phyloP scores from a whole-genome alignment of 2,113 vertebrate genomes.

The Toxotes jaculatrix region DNA sequence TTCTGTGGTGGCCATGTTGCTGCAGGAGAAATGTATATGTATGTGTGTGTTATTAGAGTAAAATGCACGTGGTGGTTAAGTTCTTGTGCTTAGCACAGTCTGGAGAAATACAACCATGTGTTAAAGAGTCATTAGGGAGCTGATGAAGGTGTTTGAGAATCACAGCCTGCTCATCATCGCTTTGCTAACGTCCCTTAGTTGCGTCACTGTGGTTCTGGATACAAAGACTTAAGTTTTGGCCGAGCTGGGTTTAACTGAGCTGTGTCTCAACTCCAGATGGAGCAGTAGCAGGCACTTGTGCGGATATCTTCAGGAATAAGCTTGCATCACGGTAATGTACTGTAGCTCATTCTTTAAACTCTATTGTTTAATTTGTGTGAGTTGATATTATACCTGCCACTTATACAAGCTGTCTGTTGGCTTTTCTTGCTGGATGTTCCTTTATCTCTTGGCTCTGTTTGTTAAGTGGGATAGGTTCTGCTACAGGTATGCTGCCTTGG shows the following conservation, averaged over 20 bases:
- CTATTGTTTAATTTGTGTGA: neutral
- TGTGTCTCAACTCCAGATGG: slow-evolving; percentile 56
- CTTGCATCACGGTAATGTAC: slow-evolving; percentile 64
- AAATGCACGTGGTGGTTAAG: slow-evolving; percentile 81
- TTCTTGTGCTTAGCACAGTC: slow-evolving; percentile 76
- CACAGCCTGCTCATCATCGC: slow-evolving; percentile 77
- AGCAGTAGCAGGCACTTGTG: slow-evolving; percentile 45
- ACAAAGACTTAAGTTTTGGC: slow-evolving; percentile 75
- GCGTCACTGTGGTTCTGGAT: slow-evolving; percentile 80
- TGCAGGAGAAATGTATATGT: slow-evolving; percentile 73
- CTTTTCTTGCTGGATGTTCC: neutral
- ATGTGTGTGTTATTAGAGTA: slow-evolving; percentile 81
- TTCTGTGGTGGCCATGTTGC: slow-evolving; percentile 75
- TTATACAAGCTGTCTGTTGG: neutral
- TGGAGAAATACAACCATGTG: slow-evolving; percentile 81
- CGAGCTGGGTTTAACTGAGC: slow-evolving; percentile 59
- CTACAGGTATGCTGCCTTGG: neutral
- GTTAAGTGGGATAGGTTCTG: neutral
- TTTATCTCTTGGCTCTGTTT: slow-evolving; percentile 17
- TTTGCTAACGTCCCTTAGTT: slow-evolving; percentile 69
- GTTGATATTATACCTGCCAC: neutral
- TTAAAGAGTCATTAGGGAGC: slow-evolving; percentile 83
- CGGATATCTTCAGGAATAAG: slow-evolving; percentile 52
- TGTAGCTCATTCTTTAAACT: neutral
- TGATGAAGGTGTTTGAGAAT: slow-evolving; percentile 82